Conservation (phyloP, 2,797 vertebrate genomes). For the Galagoides demidoff region DNA sequence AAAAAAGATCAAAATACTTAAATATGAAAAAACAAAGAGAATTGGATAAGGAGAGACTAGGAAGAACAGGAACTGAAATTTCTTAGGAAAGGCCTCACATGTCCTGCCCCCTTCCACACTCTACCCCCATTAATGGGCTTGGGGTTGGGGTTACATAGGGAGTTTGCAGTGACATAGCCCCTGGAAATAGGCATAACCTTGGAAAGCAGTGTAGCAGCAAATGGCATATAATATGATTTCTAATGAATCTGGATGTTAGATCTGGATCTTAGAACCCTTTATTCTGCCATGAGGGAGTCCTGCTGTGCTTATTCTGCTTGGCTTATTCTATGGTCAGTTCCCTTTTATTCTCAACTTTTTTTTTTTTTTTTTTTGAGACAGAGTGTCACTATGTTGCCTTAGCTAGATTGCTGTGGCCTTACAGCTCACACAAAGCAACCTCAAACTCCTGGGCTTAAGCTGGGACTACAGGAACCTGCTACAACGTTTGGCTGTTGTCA, state of each 20-base stretch:
- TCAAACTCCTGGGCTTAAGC: too few species aligned
- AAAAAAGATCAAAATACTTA: conserved; percentile 81
- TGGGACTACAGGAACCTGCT: too few species aligned
- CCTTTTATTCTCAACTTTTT: conserved; percentile 29
- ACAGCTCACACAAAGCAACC: too few species aligned
- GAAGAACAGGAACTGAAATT: conserved; percentile 68
- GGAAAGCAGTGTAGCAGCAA: not conserved
- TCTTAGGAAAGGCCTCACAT: conserved; percentile 64
- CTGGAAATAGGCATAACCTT: not conserved
- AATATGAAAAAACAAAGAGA: conserved; percentile 81
- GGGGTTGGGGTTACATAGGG: conserved; percentile 89
- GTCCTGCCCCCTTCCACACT: not conserved
- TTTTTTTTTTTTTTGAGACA: not conserved
- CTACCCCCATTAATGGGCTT: conserved; percentile 32
- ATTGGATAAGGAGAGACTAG: conserved; percentile 8
- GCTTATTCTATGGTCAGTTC: not conserved
- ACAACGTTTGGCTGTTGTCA: too few species aligned
- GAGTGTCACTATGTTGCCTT: too few species aligned
- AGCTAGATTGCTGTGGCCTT: too few species aligned
- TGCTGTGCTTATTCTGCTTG: not conserved
- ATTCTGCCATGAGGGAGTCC: not conserved
- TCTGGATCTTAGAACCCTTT: not conserved
- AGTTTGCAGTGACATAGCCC: conserved; percentile 98
- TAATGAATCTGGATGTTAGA: not conserved
- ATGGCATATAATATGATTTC: not conserved